These are phyloP conservation scores for Grapholita molesta DNA, from an alignment of 1,140 invertebrate genomes.

Conservation along the genomic window DNA sequence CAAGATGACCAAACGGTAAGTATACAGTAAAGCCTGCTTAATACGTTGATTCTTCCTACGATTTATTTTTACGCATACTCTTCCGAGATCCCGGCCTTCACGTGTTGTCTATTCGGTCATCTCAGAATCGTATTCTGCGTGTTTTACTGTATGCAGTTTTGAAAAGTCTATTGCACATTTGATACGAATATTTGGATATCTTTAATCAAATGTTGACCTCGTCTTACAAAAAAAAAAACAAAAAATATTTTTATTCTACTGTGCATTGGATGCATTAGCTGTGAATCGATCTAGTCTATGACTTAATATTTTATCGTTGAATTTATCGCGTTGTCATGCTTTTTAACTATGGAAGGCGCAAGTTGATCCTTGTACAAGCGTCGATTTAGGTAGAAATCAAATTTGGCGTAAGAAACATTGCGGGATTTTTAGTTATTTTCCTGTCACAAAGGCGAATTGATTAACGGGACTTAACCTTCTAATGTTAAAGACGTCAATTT, in stretches of 20 bases:
- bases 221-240: slow-evolving; percentile 10
- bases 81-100: not conserved
- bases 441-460: not conserved
- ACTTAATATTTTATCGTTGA: slow-evolving; percentile 16
- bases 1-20: not conserved
- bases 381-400: slow-evolving; percentile 3
- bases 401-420: not conserved
- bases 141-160: not conserved
- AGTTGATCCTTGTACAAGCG: not conserved
- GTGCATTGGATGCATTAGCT: slow-evolving; percentile 1
- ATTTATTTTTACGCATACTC: too few species aligned
- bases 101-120: not conserved
- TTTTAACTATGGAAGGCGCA: not conserved
- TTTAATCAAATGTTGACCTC: slow-evolving; percentile 17
- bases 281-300: slow-evolving; percentile 12
- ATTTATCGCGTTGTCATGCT: slow-evolving; percentile 12
- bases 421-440: not conserved
- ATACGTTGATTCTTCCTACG: not conserved
- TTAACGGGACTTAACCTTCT: not conserved
- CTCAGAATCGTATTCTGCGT: not conserved
- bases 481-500: too few species aligned
- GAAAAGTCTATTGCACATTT: slow-evolving; percentile 5
- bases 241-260: slow-evolving; percentile 1
- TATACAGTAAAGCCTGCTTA: not conserved
- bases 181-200: slow-evolving; percentile 15